Evolutionary conservation across 2,113 vertebrate species (phyloP).

Genomic region (pig (Sus scrofa)): T2T-Sscrofa CM000818.6:47291001-47291500

Average conservation of each 20-base stretch:
- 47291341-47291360: too few relatives aligned
- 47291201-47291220: neutral
- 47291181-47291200: neutral
- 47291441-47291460: too few relatives aligned
- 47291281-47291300: too few relatives aligned
- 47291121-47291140: neutral
- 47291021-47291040: neutral
- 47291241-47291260: too few relatives aligned
- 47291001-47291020: neutral
- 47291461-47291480: neutral
- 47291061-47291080: neutral
- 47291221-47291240: neutral
- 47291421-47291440: neutral
- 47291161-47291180: neutral
- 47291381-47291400: too few relatives aligned
- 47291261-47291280: too few relatives aligned
- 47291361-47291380: neutral
- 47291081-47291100: neutral
- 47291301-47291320: too few relatives aligned
- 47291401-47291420: neutral
- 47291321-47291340: neutral
- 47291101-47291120: neutral
- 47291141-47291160: neutral
- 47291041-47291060: neutral
- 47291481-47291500: neutral